Evolutionary conservation across 2,888 invertebrate genomes (phyloP), one percentile per base, ranked within the genome.

Genomic region (Ceriagrion tenellum): DNA sequence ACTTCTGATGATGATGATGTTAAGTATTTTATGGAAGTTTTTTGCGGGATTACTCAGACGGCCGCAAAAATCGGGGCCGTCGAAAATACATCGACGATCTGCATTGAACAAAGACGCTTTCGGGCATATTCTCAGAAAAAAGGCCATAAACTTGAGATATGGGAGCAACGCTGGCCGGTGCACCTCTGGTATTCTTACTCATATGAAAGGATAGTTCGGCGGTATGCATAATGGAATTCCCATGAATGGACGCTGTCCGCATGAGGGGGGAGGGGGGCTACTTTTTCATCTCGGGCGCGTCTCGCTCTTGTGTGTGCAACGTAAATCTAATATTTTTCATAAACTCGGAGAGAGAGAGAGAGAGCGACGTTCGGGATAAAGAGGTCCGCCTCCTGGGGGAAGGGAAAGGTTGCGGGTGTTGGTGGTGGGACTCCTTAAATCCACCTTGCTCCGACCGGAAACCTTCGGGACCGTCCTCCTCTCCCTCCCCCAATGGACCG

Each of bases 261-360:
- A 47, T 47, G 8, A 8, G 47, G 47, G 47, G 47, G 47, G 47
- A 8, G 47, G 47, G n/a, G 69, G 69, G 23, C n/a, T 12, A 26
- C 26, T 69, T 69, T 69, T 69, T 69, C 69, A 69, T 69, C 69
- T 69, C 69, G n/a, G 47, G 47, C 26, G 8, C 69, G 12, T n/a
- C 69, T 69, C 69, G 69, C 69, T 69, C n/a, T 47, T 47, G 47
- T n/a, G 69, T 12, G 69, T 12, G 69, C n/a, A 26, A n/a, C 69
- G 69, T 69, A 69, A 69, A 69, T 69, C 69, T 69, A 69, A 69
- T 69, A 69, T 69, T 69, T 69, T 69, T 69, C 69, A 69, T 69
- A 69, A 69, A 69, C 69, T 69, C 12, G 69, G 69, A 69, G n/a
- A n/a, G 26, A 59, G 20, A 59, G 59, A 59, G 69, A n/a, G 10